Conservation (phyloP, 2,888 invertebrate genomes). For the Helleia helle region DNA sequence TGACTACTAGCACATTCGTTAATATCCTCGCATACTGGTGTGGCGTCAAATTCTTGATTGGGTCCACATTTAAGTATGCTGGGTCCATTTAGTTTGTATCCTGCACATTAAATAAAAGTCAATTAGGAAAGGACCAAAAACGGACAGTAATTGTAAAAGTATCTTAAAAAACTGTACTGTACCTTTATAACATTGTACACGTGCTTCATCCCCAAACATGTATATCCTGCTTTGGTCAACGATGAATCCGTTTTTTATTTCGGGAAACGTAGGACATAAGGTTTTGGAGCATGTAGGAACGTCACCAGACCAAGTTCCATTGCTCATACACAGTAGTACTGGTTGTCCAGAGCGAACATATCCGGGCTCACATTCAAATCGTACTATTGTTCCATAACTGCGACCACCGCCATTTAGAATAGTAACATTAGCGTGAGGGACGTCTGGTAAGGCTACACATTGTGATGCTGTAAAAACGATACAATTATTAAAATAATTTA, state of each 20-base stretch:
- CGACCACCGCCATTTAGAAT: slow-evolving; percentile 92
- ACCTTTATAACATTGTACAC: slow-evolving; percentile 90
- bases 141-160: no score
- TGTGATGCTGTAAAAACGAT: slow-evolving; percentile 80
- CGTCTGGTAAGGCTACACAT: slow-evolving; percentile 89
- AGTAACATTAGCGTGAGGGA: slow-evolving; percentile 89
- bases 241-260: slow-evolving; percentile 90
- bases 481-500: slow-evolving; percentile 7
- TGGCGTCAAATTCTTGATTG: slow-evolving; percentile 86
- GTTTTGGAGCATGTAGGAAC: slow-evolving; percentile 90
- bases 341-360: slow-evolving; percentile 91
- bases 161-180: slow-evolving; percentile 17
- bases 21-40: slow-evolving; percentile 92
- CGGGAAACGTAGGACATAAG: slow-evolving; percentile 81
- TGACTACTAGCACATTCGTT: slow-evolving; percentile 93
- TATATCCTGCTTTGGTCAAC: slow-evolving; percentile 85
- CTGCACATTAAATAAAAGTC: slow-evolving; percentile 44
- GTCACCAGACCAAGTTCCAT: slow-evolving; percentile 95
- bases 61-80: slow-evolving; percentile 89
- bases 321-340: slow-evolving; percentile 94
- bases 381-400: slow-evolving; percentile 93
- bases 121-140: no score
- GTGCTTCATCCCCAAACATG: slow-evolving; percentile 90
- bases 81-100: slow-evolving; percentile 88
- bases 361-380: slow-evolving; percentile 94